A percentile compares a stretch with the other conserved stretches of the same genome.
Conservation (phyloP, 1,140 invertebrate genomes). For the Hyles vespertilio region DNA sequence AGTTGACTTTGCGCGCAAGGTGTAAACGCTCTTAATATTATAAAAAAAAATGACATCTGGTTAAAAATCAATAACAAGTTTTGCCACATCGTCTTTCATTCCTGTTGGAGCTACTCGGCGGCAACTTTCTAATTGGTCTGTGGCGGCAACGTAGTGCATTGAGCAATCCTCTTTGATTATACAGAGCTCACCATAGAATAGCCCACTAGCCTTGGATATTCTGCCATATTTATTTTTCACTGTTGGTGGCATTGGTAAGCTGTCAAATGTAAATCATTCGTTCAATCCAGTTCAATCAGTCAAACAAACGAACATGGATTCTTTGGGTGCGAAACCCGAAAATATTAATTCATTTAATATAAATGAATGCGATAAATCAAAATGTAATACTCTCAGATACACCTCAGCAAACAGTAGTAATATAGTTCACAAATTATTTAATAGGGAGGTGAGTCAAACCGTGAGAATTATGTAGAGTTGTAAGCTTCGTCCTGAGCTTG, state of each 20-base stretch:
- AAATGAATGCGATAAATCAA: conserved; percentile 48
- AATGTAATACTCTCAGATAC: conserved; percentile 37
- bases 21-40: too few relatives aligned
- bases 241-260: background rate
- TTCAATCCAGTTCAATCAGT: conserved; percentile 28
- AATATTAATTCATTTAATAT: conserved; percentile 43
- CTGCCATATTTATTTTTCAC: too few relatives aligned
- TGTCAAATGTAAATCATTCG: conserved; percentile 4
- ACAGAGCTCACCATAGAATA: too few relatives aligned
- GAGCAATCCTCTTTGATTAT: too few relatives aligned
- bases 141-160: too few relatives aligned
- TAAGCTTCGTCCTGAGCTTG: conserved; percentile 21
- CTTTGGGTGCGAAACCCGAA: conserved; percentile 47
- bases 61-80: too few relatives aligned
- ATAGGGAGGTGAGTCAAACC: conserved; percentile 61
- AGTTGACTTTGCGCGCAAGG: too few relatives aligned
- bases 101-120: too few relatives aligned
- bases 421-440: conserved; percentile 67
- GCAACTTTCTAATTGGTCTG: too few relatives aligned
- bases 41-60: too few relatives aligned
- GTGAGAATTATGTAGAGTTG: conserved; percentile 21
- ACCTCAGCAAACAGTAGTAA: conserved; percentile 45
- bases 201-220: too few relatives aligned
- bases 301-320: conserved; percentile 72
- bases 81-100: too few relatives aligned